Evolutionary conservation across 2,797 vertebrate genomes (phyloP).

Genomic region (Acrossocheilus wenchowensis): DNA sequence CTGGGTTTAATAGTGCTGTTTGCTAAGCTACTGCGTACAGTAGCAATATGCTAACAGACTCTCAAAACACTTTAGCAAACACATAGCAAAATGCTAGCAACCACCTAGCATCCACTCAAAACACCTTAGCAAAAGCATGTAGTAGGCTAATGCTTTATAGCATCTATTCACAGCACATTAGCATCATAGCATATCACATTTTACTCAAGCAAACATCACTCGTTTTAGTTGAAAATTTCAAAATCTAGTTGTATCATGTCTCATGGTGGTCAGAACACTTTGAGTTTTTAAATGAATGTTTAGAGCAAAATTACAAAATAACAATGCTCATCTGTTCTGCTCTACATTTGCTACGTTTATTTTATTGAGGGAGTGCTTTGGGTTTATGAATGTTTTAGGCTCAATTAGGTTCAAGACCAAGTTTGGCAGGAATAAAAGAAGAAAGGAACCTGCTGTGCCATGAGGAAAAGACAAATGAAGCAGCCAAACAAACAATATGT

Average conservation of each 20-base stretch:
- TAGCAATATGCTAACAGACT: neutral
- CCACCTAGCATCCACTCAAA: neutral
- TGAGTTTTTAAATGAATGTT: neutral
- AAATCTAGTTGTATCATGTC: neutral
- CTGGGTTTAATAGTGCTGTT: neutral
- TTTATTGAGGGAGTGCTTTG: neutral
- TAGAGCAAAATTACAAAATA: neutral
- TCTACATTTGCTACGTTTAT: neutral
- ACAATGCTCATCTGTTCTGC: neutral
- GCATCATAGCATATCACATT: neutral
- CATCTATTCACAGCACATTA: neutral
- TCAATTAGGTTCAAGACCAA: neutral
- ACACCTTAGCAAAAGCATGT: neutral
- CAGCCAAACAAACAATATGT: conserved; percentile 1
- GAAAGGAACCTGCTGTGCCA: neutral
- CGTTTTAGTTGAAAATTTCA: neutral
- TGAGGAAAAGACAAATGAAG: neutral
- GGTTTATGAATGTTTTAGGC: neutral
- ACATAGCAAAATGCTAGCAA: neutral
- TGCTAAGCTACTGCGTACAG: neutral
- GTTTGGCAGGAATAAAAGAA: neutral
- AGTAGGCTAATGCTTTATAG: neutral
- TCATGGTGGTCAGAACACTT: neutral
- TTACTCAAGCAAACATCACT: neutral
- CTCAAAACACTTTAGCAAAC: neutral